Evolutionary conservation across 2,888 invertebrate genomes (phyloP).

Genomic region (Mythimna pallens): DNA sequence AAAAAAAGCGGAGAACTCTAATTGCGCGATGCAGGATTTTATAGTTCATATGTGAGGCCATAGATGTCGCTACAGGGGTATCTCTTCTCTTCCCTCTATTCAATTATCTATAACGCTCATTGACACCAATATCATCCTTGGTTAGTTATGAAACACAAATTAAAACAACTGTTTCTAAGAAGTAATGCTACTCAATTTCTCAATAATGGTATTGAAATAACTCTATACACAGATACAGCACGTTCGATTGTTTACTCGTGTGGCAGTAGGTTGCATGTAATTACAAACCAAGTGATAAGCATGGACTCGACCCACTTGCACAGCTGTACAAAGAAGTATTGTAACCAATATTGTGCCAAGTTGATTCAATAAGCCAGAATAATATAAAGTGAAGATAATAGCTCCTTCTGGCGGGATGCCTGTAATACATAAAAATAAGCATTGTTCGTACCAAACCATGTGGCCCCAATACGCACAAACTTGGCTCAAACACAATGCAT

Average conservation of each 20-base stretch:
- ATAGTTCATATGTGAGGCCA: no score
- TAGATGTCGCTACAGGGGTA: no score
- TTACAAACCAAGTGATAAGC: conserved; percentile 44
- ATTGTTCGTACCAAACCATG: conserved; percentile 30
- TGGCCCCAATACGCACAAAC: conserved; percentile 6
- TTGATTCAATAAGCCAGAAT: conserved; percentile 27
- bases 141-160: conserved; percentile 12
- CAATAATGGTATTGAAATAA: conserved; percentile 25
- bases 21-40: no score
- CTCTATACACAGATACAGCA: conserved; percentile 36
- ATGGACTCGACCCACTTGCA: conserved; percentile 43
- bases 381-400: conserved; percentile 25
- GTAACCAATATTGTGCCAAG: conserved; percentile 51
- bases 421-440: conserved; percentile 24
- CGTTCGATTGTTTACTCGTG: conserved; percentile 33
- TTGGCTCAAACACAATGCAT: conserved; percentile 19
- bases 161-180: not conserved
- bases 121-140: not conserved
- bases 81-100: not conserved
- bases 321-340: conserved; percentile 53
- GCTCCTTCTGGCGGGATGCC: conserved; percentile 39
- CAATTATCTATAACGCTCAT: no score
- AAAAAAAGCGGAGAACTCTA: no score
- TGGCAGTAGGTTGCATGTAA: conserved; percentile 42
- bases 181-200: conserved; percentile 21